phyloP scores from a whole-genome alignment of 2,797 vertebrate species.

The Crocidura indochinensis region DNA sequence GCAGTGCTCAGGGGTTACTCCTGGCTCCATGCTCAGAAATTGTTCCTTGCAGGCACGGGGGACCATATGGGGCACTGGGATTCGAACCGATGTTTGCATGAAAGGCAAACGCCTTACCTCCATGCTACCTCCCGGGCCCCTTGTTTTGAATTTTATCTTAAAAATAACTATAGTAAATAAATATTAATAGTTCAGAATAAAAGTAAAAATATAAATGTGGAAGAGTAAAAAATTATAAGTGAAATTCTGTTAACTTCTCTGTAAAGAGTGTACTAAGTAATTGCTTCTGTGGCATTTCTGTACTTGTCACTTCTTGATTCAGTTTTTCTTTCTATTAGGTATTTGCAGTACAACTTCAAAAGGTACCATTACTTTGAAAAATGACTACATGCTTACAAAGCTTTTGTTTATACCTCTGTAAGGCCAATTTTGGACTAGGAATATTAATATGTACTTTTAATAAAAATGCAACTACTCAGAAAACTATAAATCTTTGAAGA shows the following conservation, averaged over 20 bases:
- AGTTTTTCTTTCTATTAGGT: neutral
- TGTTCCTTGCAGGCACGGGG: too few species aligned
- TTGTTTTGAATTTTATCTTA: slow-evolving; percentile 85
- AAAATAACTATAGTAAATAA: slow-evolving; percentile 82
- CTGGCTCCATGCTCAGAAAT: too few species aligned
- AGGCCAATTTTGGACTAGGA: slow-evolving; percentile 15
- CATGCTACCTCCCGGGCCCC: too few species aligned
- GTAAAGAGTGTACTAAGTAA: neutral
- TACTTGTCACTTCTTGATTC: slow-evolving; percentile 26
- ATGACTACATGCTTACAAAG: slow-evolving; percentile 4
- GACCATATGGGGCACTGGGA: too few species aligned
- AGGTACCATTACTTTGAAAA: slow-evolving; percentile 57
- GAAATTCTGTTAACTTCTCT: neutral
- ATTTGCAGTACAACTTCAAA: slow-evolving; percentile 54
- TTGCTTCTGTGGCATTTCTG: neutral
- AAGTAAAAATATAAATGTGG: neutral
- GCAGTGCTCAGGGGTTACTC: too few species aligned
- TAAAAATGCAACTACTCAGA: slow-evolving; percentile 38
- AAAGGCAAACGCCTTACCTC: too few species aligned
- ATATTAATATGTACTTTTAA: slow-evolving; percentile 26
- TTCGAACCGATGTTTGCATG: too few species aligned
- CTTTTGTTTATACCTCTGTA: slow-evolving; percentile 38
- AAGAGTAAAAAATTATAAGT: neutral
- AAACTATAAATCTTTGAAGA: slow-evolving; percentile 20
- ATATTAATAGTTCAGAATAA: slow-evolving; percentile 78